Conservation (phyloP, 2,888 invertebrate species). For the Oscheius sp. region DNA sequence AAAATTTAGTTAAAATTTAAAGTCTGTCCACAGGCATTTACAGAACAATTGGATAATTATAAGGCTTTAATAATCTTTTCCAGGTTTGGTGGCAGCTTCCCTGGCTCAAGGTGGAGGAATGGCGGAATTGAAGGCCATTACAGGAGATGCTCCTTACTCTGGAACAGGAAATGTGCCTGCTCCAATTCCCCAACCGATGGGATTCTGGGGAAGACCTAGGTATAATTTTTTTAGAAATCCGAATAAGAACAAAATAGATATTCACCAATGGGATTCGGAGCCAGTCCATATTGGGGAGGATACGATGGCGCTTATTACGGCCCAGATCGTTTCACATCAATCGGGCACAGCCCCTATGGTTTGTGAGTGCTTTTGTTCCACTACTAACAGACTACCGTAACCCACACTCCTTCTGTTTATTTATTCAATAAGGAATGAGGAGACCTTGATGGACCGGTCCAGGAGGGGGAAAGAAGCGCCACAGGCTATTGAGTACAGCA, state of each 20-base stretch:
- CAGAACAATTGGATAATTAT: too few species aligned
- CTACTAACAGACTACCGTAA: constrained; percentile 12
- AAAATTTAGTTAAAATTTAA: too few species aligned
- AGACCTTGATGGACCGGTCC: not conserved
- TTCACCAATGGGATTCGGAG: constrained; percentile 34
- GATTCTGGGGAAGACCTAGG: constrained; percentile 56
- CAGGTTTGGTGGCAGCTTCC: not conserved
- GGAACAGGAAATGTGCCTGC: constrained; percentile 56
- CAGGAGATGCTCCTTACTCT: constrained; percentile 50
- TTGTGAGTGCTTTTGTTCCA: constrained; percentile 43
- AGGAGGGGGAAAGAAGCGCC: not conserved
- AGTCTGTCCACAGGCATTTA: too few species aligned
- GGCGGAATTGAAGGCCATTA: constrained; percentile 54
- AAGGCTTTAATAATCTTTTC: too few species aligned
- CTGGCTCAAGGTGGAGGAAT: constrained; percentile 39
- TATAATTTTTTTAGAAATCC: too few species aligned
- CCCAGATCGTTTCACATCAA: constrained; percentile 43
- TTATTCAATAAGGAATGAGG: too few species aligned
- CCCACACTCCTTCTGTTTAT: not conserved
- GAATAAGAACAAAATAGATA: too few species aligned
- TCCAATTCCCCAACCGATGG: constrained; percentile 51
- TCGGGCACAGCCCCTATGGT: constrained; percentile 50
- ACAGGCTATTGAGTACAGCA: not conserved
- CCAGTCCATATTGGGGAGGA: constrained; percentile 33
- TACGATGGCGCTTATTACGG: constrained; percentile 31